Evolutionary conservation across 2,113 vertebrate species (phyloP).

Genomic region (Rhynchopsitta pachyrhyncha): DNA sequence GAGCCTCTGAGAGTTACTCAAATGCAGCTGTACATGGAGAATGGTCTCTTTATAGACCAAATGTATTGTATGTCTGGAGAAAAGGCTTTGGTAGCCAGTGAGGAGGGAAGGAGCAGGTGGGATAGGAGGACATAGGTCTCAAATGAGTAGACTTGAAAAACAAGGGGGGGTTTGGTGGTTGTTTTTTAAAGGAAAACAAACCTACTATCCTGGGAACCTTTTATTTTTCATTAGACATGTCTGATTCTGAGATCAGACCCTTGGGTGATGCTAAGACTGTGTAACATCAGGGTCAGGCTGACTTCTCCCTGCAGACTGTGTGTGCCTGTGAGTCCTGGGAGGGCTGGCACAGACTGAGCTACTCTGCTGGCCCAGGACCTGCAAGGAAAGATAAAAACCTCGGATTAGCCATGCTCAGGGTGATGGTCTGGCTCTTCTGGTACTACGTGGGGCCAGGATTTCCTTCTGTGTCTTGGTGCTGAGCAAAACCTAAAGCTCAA

Average conservation of each 20-base stretch:
- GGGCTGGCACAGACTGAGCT: not conserved
- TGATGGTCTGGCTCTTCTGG: not conserved
- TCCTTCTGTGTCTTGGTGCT: not conserved
- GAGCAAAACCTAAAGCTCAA: not conserved
- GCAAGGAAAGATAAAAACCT: not conserved
- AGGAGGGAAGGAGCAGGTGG: not conserved
- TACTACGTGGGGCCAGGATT: not conserved
- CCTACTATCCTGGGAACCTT: not conserved
- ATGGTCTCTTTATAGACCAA: conserved; percentile 36
- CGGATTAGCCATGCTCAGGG: not conserved
- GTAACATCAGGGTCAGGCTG: not conserved
- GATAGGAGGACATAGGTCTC: not conserved
- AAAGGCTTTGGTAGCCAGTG: not conserved
- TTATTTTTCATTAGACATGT: not conserved
- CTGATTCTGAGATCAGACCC: not conserved
- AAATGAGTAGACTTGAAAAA: not conserved
- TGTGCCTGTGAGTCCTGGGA: not conserved
- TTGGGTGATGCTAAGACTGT: not conserved
- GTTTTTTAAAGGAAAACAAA: not conserved
- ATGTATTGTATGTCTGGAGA: conserved; percentile 22
- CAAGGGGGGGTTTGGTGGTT: not conserved
- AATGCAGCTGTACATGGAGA: conserved; percentile 36
- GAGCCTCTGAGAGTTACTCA: conserved; percentile 15
- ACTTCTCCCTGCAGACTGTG: not conserved
- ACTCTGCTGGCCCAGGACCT: not conserved